Evolutionary conservation across 2,113 vertebrate genomes (phyloP).

Genomic region (Heptranchias perlo): DNA sequence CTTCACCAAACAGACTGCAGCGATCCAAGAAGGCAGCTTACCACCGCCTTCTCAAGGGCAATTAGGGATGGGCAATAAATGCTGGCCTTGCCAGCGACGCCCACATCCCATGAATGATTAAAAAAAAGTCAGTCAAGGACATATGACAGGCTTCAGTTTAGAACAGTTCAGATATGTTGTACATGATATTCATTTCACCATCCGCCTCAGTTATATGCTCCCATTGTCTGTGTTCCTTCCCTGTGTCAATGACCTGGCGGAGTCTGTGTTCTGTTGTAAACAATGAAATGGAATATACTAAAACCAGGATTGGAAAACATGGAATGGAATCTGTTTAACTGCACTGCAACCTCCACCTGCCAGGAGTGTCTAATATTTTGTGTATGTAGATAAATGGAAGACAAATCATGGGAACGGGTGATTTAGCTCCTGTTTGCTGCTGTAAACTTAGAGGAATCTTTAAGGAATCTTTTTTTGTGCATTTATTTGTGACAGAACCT

Average conservation of each 20-base stretch:
- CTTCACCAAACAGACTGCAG: too few species aligned
- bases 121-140: neutral
- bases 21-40: too few species aligned
- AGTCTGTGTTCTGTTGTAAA: neutral
- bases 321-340: neutral
- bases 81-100: too few species aligned
- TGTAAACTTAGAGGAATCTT: too few species aligned
- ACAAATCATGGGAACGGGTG: neutral
- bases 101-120: too few species aligned
- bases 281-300: neutral
- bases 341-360: neutral
- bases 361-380: neutral
- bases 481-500: neutral
- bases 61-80: too few species aligned
- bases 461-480: neutral
- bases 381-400: neutral
- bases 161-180: neutral
- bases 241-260: too few species aligned
- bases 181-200: neutral
- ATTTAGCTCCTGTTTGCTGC: too few species aligned
- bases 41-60: too few species aligned
- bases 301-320: neutral
- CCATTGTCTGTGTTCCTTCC: too few species aligned
- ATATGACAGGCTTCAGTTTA: neutral
- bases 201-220: neutral